Base-by-base conservation (phyloP, 30 jellyfish, hydroid and myxozoan species). In the Aurelia aurita region DNA sequence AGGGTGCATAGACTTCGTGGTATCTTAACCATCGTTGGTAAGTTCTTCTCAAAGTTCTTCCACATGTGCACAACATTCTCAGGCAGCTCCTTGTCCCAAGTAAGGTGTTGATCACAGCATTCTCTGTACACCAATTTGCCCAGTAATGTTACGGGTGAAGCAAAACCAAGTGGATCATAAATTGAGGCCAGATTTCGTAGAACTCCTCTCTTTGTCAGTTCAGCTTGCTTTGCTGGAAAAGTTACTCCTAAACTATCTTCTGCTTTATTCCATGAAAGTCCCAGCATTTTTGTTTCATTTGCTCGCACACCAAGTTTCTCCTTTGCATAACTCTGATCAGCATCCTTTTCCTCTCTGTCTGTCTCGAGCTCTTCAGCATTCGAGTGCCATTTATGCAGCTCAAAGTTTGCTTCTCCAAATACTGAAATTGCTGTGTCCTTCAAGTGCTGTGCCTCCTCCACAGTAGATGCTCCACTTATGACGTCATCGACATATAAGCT, bases 321-420 rank as follows among this genome's bases (percentile, higher is more conserved):
- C 58, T 80, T 80, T 74, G 91, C 91, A 62, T 63, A 80, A 39
- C 75, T 78, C 49, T 58, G 76, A 22, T 76, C 81, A 74, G 22
- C 67, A 58, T 60, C 79, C 32, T 51, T 71, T 2, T 22, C n/a
- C 71, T 7, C 27, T 63, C 19, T 63, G 9, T 76, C 81, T 32
- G 27, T 80, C 44, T 87, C 96, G 28, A 87, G 64, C 74, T 77
- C 82, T 77, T 61, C 63, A 3, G 22, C 74, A 72, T 87, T 87
- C 27, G 96, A 87, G 54, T 76, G 88, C 92, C 82, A 87, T 63
- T 87, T 87, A 62, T 87, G 96, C 74, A 87, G 87, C 61, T 27
- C 83, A 29, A 62, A 46, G 34, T 80, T 67, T 45, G 96, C 92
- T 14, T 74, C 87, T 22, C 46, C 72, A 35, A 87, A 76, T 35